Base-by-base conservation (phyloP, 2,888 invertebrate genomes). In the Drosophila mettleri region DNA sequence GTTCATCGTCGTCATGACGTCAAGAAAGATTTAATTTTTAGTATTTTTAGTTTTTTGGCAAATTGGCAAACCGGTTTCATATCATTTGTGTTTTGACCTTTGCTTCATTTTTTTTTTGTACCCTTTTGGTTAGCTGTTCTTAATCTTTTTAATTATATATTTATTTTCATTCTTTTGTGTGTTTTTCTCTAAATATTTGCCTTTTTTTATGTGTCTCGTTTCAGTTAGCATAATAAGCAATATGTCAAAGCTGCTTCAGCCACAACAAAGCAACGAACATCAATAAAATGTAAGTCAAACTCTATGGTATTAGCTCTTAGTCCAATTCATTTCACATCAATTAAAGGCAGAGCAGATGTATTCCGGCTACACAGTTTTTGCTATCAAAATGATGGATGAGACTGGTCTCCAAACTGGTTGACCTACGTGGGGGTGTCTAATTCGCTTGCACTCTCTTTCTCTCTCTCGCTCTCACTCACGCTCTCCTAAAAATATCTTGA, bases 331-430 rank as follows among this genome's bases (percentile, higher is more conserved):
- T 77, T 80, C 70, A 64, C 65, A 85, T 69, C 69, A 81, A 77
- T 77, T 69, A 59, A 52, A 54, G 31, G 31, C 29, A 53, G 14
- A 57, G 8, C 36, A 31, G 46, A 18, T 39, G 34, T 18, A 57
- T 68, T 68, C 66, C 68, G 74, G 74, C 70, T 59, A 55, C 51
- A 55, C 46, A 59, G 43, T 74, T 59, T 54, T 43, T 52, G 54
- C 58, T 58, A 86, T 86, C 89, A 74, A 73, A 78, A 80, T 86
- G 89, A 86, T 73, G 72, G 75, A 86, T 89, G 85, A 74, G 73
- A 53, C 73, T 57, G 75, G 57, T 81, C 63, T 29, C 39, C 43
- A 81, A 82, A 86, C 89, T 85, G 72, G 89, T 87, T 72, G 80
- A 69, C 63, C 74, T 60, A 66, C 46, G 77, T 64, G 84, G 69